A percentile compares a stretch with the other conserved stretches of the same genome.
phyloP scores from a whole-genome alignment of 2,113 vertebrate species.

The Antigone vipio region DNA sequence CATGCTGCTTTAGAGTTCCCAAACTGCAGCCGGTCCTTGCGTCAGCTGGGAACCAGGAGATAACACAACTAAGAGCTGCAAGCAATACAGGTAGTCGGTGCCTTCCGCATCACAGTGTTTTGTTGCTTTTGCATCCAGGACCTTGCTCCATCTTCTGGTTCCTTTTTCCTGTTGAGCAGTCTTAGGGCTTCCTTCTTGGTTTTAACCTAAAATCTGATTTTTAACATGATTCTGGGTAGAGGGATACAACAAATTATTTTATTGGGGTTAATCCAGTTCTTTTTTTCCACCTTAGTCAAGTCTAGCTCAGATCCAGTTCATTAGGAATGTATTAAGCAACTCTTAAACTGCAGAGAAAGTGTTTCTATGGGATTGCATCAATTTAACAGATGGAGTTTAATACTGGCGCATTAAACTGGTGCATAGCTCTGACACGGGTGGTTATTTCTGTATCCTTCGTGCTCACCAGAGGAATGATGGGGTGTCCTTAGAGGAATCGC shows the following conservation, averaged over 20 bases:
- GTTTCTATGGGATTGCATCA: neutral
- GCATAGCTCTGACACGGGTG: neutral
- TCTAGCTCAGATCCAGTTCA: neutral
- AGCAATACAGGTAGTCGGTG: neutral
- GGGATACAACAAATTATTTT: neutral
- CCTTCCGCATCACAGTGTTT: neutral
- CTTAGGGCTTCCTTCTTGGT: neutral
- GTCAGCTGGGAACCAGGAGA: neutral
- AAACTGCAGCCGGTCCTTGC: neutral
- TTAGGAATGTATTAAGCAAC: neutral
- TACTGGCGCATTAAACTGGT: neutral
- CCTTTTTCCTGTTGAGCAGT: neutral
- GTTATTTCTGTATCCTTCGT: neutral
- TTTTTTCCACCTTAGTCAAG: neutral
- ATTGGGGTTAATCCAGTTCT: neutral
- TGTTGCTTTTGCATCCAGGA: neutral
- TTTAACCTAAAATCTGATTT: neutral
- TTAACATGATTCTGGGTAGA: neutral
- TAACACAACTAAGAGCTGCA: neutral
- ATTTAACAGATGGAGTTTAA: slow-evolving; percentile 7
- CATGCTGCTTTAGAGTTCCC: neutral
- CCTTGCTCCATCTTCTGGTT: neutral
- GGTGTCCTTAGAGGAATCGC: neutral
- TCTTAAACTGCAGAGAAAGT: neutral
- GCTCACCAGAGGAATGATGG: neutral